Base-by-base conservation (phyloP, 2,888 invertebrate genomes). In the Acrobasis consociella region DNA sequence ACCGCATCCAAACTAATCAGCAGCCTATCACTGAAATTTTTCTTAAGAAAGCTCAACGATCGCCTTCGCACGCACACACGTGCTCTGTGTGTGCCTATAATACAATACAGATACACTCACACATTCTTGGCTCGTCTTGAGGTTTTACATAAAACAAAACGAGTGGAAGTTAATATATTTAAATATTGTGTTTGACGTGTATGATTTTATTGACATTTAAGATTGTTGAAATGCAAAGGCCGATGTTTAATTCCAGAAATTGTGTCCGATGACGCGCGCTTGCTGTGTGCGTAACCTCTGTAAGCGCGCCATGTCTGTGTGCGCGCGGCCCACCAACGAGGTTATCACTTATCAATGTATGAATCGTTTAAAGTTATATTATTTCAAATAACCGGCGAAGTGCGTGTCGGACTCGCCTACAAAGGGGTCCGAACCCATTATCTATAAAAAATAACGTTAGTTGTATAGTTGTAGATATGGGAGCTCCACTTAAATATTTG, bases 291-390 rank as follows among this genome's bases (percentile, higher is more conserved):
- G 72, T 65, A 72, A 68, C 72, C 72, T 71, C 52, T 53, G 72
- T 67, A 69, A 69, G 72, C 72, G 71, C 75, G 49, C 11, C 16
- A 13, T 71, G 73, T 75, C 71, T 31, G 53, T 64, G 73, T 74
- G 77, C 62, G 77, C 70, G 73, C 72, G 73, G 79, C 78, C 81
- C 85, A 84, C 81, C 82, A 81, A 81, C 82, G 82, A 85, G 86
- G 86, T 87, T 87, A 88, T 87, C 85, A 86, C 85, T 86, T 87
- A 88, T 87, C 85, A 86, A 85, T 86, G 83, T 87, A 82, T 83
- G 82, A 86, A 83, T 83, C 80, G 82, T 84, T 80, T 77, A 78
- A 78, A 74, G 74, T 72, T 76, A 74, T 76, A 75, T 31, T 60
- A 62, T 78, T 72, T 65, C 74, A 80, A 80, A 77, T 85, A 83